Percentiles rank a stretch among this genome's conserved stretches.
Evolutionary conservation across 1,140 invertebrate species (phyloP).

Genomic region (Nasonia longicornis): DNA sequence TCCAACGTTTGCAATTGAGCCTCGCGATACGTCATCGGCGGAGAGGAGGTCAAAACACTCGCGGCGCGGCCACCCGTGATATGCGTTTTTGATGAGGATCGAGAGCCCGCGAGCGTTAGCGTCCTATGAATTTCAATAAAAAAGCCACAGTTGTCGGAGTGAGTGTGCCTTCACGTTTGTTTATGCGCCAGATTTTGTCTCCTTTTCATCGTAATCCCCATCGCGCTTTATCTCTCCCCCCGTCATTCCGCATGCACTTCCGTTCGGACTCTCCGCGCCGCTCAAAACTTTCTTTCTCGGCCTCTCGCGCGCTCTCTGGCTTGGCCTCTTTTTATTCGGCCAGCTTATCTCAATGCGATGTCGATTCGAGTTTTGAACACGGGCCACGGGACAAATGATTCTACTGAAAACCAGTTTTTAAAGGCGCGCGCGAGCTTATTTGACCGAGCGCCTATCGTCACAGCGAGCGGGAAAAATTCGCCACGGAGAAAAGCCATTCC

Average conservation of each 20-base stretch:
- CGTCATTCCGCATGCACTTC: constrained; percentile 18
- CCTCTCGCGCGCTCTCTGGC: not conserved
- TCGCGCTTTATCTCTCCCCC: not conserved
- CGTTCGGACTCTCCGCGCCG: constrained; percentile 26
- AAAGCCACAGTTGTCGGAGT: not conserved
- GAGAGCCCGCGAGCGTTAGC: too few species aligned
- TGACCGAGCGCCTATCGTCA: not conserved
- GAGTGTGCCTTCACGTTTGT: not conserved
- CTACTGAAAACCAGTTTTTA: constrained; percentile 68
- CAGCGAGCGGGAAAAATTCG: too few species aligned
- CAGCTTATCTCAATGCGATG: constrained; percentile 48
- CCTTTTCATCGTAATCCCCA: not conserved
- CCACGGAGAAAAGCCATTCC: too few species aligned
- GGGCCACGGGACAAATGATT: constrained; percentile 63
- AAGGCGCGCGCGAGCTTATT: constrained; percentile 58
- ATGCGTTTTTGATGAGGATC: too few species aligned
- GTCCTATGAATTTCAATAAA: not conserved
- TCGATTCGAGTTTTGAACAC: constrained; percentile 67
- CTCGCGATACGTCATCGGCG: not conserved
- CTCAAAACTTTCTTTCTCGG: constrained; percentile 28
- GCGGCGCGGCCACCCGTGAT: not conserved
- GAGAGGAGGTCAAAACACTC: not conserved
- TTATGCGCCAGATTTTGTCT: not conserved
- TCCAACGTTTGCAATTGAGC: too few species aligned
- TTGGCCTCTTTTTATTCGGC: constrained; percentile 30